These are phyloP conservation scores for Aselliscus stoliczkanus DNA, from an alignment of 2,797 vertebrate genomes.

Conservation along the genomic window DNA sequence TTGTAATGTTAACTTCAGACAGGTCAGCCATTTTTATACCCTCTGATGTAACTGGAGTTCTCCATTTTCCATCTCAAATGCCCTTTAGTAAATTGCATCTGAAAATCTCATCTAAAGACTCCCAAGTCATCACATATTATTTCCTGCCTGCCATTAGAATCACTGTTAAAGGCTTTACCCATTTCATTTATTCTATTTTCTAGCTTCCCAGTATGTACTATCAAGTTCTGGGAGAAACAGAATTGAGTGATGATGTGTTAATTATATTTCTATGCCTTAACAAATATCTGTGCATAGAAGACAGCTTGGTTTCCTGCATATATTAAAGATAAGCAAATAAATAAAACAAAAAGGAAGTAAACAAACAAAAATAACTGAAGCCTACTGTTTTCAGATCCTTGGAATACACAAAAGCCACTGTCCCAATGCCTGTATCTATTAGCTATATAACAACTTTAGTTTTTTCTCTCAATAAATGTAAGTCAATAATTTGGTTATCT, in stretches of 20 bases:
- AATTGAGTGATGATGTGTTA: neutral
- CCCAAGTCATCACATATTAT: neutral
- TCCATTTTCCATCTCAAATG: neutral
- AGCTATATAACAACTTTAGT: neutral
- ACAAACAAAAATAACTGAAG: neutral
- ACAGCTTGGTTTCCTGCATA: neutral
- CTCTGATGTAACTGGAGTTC: neutral
- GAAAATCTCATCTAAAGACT: conserved; percentile 14
- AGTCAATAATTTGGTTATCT: neutral
- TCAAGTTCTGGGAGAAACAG: neutral
- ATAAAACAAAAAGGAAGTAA: neutral
- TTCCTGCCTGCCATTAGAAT: neutral
- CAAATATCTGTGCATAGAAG: neutral
- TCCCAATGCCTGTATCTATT: neutral
- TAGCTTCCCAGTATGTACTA: neutral
- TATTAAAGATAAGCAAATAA: neutral
- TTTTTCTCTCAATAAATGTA: neutral
- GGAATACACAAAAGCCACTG: neutral
- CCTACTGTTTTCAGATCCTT: neutral
- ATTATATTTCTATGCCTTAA: conserved; percentile 28
- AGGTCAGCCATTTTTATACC: neutral
- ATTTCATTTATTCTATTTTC: neutral
- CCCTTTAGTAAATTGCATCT: neutral
- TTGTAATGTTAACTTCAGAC: neutral
- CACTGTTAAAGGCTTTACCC: neutral